These are phyloP conservation scores for Struthidea cinerea DNA, from an alignment of 2,113 vertebrate genomes.

Conservation along the genomic window DNA sequence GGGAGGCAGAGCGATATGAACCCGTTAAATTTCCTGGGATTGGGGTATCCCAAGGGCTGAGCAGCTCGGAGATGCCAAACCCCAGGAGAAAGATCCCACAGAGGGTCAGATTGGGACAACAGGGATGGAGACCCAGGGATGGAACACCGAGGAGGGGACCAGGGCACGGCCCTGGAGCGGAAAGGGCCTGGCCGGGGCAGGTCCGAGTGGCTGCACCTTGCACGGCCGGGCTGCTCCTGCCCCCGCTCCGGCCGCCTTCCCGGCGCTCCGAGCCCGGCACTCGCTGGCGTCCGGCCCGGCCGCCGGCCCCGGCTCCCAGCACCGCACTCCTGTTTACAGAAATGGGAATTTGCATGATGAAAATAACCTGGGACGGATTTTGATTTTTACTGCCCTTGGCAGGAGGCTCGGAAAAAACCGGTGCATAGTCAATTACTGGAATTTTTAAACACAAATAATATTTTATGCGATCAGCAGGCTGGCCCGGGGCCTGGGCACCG, in stretches of 20 bases:
- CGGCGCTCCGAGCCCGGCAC: neutral
- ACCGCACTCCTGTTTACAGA: constrained; percentile 75
- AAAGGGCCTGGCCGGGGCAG: neutral
- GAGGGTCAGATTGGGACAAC: neutral
- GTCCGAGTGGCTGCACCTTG: neutral
- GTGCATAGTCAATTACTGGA: constrained; percentile 84
- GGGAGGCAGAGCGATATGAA: neutral
- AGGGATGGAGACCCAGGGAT: rapidly evolving
- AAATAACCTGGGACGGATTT: constrained; percentile 79
- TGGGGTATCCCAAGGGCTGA: neutral
- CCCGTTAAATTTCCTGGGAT: neutral
- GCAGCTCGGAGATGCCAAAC: neutral
- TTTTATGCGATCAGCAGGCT: constrained; percentile 83
- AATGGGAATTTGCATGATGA: constrained; percentile 83
- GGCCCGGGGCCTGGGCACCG: constrained; percentile 74
- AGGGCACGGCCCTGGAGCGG: neutral
- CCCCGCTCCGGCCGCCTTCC: neutral
- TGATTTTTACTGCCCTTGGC: constrained; percentile 82
- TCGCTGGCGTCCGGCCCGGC: neutral
- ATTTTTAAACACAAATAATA: constrained; percentile 88
- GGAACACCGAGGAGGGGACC: neutral
- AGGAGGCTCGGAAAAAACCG: constrained; percentile 78
- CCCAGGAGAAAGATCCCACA: neutral
- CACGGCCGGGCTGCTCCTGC: neutral
- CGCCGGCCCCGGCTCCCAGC: neutral